Conservation (phyloP, 2,888 invertebrate species). For the Ephialtes manifestator region DNA sequence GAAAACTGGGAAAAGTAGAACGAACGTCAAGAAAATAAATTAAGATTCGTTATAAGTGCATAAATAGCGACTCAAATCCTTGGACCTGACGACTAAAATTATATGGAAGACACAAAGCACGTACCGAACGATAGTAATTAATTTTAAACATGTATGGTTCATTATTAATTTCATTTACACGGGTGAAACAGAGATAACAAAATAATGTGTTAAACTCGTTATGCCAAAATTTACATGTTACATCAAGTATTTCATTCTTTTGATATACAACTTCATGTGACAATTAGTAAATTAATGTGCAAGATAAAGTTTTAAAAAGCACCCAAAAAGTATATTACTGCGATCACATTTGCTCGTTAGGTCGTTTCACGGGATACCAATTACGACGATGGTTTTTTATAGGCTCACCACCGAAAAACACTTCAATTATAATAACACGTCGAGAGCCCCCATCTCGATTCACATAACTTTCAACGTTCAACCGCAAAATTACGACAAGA, state of each 20-base stretch:
- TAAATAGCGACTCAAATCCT: not conserved
- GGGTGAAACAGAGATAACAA: not conserved
- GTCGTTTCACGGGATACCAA: conserved; percentile 22
- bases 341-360: conserved; percentile 21
- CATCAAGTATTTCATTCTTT: not conserved
- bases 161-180: not conserved
- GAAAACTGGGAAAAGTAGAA: not conserved
- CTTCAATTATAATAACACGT: conserved; percentile 49
- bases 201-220: not conserved
- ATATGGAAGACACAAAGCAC: not conserved
- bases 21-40: not conserved
- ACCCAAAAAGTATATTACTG: conserved; percentile 6
- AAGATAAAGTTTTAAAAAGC: conserved; percentile 6
- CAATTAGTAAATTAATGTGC: conserved; percentile 2
- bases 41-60: not conserved
- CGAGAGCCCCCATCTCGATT: not conserved
- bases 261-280: not conserved
- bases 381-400: conserved; percentile 4
- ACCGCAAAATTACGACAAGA: conserved; percentile 39
- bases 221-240: not conserved
- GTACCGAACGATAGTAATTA: not conserved
- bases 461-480: conserved; percentile 11
- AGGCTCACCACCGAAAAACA: not conserved
- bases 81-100: not conserved
- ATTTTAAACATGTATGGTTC: not conserved